A percentile compares a stretch with the other conserved stretches of the same genome.
These are phyloP conservation scores for Megaceryle alcyon DNA, from an alignment of 2,797 vertebrate genomes.

Conservation along the genomic window DNA sequence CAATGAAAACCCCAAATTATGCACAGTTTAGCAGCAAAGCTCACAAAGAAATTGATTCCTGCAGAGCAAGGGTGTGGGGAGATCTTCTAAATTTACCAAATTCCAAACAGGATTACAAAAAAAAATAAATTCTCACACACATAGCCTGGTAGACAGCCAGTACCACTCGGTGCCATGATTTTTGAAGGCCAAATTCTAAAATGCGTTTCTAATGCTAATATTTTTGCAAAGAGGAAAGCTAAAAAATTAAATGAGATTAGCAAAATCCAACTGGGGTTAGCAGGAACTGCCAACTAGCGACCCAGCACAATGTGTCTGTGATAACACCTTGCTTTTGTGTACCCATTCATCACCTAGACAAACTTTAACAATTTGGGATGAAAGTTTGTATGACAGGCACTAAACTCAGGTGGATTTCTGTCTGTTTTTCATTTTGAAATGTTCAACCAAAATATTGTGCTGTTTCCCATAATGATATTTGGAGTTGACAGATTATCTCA, in stretches of 20 bases:
- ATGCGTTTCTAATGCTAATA: not conserved
- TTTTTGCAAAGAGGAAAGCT: not conserved
- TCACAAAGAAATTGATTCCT: constrained; percentile 58
- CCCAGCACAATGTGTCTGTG: not conserved
- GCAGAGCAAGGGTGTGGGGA: constrained; percentile 68
- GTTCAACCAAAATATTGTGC: not conserved
- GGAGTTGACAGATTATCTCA: not conserved
- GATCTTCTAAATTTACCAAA: constrained; percentile 47
- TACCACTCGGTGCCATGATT: not conserved
- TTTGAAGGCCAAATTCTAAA: constrained; percentile 13
- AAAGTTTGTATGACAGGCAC: not conserved
- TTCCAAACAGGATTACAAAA: constrained; percentile 37
- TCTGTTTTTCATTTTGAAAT: not conserved
- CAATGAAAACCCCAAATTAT: constrained; percentile 65
- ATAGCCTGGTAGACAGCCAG: constrained; percentile 48
- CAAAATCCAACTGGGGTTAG: not conserved
- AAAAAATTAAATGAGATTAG: not conserved
- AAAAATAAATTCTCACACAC: constrained; percentile 4
- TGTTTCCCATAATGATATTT: not conserved
- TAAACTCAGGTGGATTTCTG: not conserved
- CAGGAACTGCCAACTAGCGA: not conserved
- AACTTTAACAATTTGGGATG: not conserved
- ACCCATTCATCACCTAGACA: not conserved
- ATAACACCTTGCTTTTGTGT: not conserved
- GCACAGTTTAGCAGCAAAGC: constrained; percentile 53